A percentile compares a stretch with the other conserved stretches of the same genome.
These are phyloP conservation scores for Larimichthys crocea DNA, from an alignment of 2,113 vertebrate species.

Conservation along the genomic window DNA sequence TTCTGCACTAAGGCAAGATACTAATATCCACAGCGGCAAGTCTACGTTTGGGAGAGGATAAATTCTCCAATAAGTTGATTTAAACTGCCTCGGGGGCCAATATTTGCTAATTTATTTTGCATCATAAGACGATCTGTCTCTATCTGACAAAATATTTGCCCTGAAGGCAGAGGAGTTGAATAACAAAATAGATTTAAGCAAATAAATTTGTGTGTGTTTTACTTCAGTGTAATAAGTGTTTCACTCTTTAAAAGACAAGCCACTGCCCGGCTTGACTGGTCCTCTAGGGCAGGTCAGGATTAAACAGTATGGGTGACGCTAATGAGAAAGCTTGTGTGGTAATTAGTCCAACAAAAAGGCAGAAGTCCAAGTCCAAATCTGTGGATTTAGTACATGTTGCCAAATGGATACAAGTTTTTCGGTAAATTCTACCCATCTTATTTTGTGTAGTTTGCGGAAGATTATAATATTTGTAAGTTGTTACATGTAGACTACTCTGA, in stretches of 20 bases:
- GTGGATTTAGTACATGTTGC: neutral
- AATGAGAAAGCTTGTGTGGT: slow-evolving; percentile 12
- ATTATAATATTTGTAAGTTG: neutral
- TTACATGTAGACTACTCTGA: neutral
- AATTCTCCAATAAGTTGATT: slow-evolving; percentile 31
- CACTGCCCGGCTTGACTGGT: neutral
- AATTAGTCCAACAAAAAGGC: slow-evolving; percentile 22
- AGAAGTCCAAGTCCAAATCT: neutral
- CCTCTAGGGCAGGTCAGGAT: neutral
- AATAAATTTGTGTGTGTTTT: slow-evolving; percentile 11
- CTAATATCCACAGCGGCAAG: neutral
- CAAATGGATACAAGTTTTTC: neutral
- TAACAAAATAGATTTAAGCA: neutral
- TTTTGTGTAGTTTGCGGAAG: neutral
- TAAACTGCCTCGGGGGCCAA: slow-evolving; percentile 14
- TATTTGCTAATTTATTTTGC: slow-evolving; percentile 34
- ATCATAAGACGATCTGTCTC: slow-evolving; percentile 6
- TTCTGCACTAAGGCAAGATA: neutral
- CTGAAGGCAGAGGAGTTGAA: neutral
- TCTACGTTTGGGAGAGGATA: neutral
- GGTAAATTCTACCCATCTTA: neutral
- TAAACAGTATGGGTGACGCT: neutral
- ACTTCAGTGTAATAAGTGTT: neutral
- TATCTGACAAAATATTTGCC: slow-evolving; percentile 27
- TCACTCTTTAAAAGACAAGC: neutral